Conservation (phyloP, 2,113 vertebrate species). For the Tupaia tana region DNA sequence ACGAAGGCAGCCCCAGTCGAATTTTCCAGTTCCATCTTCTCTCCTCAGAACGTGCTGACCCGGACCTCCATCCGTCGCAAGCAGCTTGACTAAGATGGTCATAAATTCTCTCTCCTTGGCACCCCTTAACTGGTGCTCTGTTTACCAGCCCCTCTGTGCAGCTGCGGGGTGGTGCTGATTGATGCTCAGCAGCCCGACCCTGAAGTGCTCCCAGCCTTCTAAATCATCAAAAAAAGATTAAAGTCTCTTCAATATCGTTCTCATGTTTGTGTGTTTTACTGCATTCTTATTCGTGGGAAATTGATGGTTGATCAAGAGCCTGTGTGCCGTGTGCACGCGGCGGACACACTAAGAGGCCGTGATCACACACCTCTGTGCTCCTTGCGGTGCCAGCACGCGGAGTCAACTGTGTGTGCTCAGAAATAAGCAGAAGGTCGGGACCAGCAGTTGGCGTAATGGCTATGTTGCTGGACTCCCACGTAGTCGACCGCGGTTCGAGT, state of each 20-base stretch:
- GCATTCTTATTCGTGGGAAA: constrained; percentile 55
- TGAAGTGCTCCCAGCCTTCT: constrained; percentile 62
- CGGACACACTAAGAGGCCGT: not conserved
- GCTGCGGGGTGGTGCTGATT: constrained; percentile 41
- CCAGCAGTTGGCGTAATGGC: too few relatives aligned
- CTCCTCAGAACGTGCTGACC: constrained; percentile 70
- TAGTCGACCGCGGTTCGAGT: too few relatives aligned
- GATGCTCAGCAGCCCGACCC: constrained; percentile 77
- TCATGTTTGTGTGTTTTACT: constrained; percentile 68
- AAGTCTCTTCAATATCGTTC: constrained; percentile 67
- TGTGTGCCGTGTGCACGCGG: not conserved
- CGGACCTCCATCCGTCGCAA: constrained; percentile 73
- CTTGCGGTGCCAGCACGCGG: not conserved
- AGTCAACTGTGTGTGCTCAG: not conserved
- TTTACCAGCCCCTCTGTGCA: constrained; percentile 66
- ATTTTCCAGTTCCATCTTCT: constrained; percentile 42
- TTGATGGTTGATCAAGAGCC: constrained; percentile 34
- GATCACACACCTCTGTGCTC: not conserved
- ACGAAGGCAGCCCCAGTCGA: constrained; percentile 40
- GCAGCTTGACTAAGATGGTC: constrained; percentile 71
- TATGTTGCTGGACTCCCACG: too few relatives aligned
- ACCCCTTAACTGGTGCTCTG: constrained; percentile 69
- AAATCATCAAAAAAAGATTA: constrained; percentile 77
- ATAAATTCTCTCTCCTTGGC: constrained; percentile 72
- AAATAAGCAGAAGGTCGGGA: not conserved